phyloP scores from a whole-genome alignment of 2,113 vertebrate species.

The Quiscalus mexicanus region DNA sequence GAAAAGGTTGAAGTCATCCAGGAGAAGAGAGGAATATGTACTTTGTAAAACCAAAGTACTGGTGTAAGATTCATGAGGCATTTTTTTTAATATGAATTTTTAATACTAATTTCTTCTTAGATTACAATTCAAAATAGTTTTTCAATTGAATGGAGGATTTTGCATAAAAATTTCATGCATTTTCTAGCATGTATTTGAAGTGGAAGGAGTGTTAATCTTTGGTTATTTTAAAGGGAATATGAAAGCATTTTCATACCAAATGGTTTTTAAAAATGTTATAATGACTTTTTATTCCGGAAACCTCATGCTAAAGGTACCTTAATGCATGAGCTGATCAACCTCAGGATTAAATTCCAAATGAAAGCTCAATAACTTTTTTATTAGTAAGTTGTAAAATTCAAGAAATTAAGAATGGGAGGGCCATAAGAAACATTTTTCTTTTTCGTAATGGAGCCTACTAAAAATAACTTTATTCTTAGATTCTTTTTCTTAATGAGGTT shows the following conservation, averaged over 20 bases:
- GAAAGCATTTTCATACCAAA: background rate
- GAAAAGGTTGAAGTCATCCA: background rate
- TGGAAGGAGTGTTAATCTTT: background rate
- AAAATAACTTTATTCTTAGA: background rate
- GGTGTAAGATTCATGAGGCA: rapidly evolving
- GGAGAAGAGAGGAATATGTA: background rate
- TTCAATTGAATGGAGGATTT: background rate
- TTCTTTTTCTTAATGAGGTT: background rate
- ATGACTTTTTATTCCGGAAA: background rate
- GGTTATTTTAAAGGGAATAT: background rate
- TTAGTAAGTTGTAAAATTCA: background rate
- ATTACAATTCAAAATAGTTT: background rate
- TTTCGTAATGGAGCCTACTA: background rate
- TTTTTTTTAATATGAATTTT: background rate
- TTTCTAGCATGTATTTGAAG: background rate
- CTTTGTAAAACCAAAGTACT: background rate
- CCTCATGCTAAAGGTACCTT: background rate
- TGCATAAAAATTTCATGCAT: background rate
- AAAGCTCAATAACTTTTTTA: background rate
- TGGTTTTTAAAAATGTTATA: background rate
- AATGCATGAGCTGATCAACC: background rate
- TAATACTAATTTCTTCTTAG: background rate
- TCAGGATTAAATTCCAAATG: background rate
- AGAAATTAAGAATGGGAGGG: background rate
- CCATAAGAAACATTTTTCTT: background rate